Percentiles rank a stretch among this genome's conserved stretches.
phyloP scores from a whole-genome alignment of 2,888 invertebrate genomes.

The Tetropium fuscum region DNA sequence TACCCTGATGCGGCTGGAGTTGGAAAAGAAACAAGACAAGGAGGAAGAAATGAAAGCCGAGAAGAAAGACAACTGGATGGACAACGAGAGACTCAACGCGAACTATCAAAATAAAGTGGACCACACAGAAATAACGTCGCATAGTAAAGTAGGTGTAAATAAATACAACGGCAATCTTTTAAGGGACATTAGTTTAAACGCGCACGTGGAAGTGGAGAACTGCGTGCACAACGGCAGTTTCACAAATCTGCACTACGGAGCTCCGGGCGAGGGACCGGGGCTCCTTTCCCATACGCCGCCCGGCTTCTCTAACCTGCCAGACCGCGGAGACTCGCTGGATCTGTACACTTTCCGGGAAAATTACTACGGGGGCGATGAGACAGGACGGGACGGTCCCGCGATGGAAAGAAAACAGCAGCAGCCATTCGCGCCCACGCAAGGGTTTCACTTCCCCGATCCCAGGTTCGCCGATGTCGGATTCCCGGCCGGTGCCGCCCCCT shows the following conservation, averaged over 20 bases:
- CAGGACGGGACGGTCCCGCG: constrained; percentile 49
- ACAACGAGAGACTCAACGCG: constrained; percentile 63
- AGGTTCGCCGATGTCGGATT: constrained; percentile 59
- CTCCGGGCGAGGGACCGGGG: constrained; percentile 65
- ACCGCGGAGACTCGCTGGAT: constrained; percentile 72
- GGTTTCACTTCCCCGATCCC: constrained; percentile 63
- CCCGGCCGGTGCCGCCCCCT: constrained; percentile 49
- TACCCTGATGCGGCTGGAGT: constrained; percentile 91
- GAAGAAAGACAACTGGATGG: constrained; percentile 68
- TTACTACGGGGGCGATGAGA: constrained; percentile 71
- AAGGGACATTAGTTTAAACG: constrained; percentile 69
- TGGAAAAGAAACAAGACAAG: constrained; percentile 83
- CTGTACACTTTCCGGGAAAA: constrained; percentile 73
- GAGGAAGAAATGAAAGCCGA: constrained; percentile 65
- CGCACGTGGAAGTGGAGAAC: constrained; percentile 73
- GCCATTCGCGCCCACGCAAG: constrained; percentile 59
- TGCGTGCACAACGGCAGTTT: constrained; percentile 77
- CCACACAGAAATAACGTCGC: constrained; percentile 24
- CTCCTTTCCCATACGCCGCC: constrained; percentile 52
- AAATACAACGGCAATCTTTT: constrained; percentile 64
- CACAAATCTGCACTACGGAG: constrained; percentile 77
- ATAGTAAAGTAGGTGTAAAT: constrained; percentile 45
- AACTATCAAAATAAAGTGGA: constrained; percentile 46
- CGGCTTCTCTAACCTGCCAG: constrained; percentile 62
- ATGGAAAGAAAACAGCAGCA: constrained; percentile 47